Base-by-base conservation (phyloP, 2,888 invertebrate species). In the Drosophila peninsularis region DNA sequence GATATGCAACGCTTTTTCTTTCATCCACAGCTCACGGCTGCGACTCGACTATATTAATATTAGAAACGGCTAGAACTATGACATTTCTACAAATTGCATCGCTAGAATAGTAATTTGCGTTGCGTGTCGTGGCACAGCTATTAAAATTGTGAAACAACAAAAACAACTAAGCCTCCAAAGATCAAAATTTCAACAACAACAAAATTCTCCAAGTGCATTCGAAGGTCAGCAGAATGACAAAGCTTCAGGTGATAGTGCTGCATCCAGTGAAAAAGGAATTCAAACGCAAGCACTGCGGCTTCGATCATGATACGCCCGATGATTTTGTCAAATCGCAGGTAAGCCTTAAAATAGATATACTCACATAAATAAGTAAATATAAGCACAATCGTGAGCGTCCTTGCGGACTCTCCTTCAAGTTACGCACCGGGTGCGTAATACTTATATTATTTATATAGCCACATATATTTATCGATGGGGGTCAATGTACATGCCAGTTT, bases 291-390 rank as follows among this genome's bases (percentile, higher is more conserved):
- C 89, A 90, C 53, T 92, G 92, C 69, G 91, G 92, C 9, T 92
- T 92, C 37, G 89, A 92, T 68, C 92, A 92, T 65, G 75, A 84
- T 44, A 90, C 91, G n/a, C 90, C 92, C 37, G 90, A 92, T 80
- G 91, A 92, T 71, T 92, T 92, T 75, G 91, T 92, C 37, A 92
- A 91, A 64, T 92, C 92, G 5, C 92, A 92, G 84, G 92, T 92
- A 79, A 91, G 87, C 3, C 10, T 3, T 5, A 13, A 13, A 27
- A 3, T 37, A 62, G 34, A 36, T 27, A 30, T 10, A 19, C 27
- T n/a, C 14, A 30, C 11, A 30, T 17, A 17, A 17, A 45, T 45
- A n/a, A n/a, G 27, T 44, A 24, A 27, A 27, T 45, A 39, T 37
- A 49, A 21, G 27, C 34, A 21, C 10, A 3, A 24, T 24, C 5